Evolutionary conservation across 2,797 vertebrate species (phyloP), one percentile per base, ranked within the genome.

Genomic region (Acrossocheilus wenchowensis): DNA sequence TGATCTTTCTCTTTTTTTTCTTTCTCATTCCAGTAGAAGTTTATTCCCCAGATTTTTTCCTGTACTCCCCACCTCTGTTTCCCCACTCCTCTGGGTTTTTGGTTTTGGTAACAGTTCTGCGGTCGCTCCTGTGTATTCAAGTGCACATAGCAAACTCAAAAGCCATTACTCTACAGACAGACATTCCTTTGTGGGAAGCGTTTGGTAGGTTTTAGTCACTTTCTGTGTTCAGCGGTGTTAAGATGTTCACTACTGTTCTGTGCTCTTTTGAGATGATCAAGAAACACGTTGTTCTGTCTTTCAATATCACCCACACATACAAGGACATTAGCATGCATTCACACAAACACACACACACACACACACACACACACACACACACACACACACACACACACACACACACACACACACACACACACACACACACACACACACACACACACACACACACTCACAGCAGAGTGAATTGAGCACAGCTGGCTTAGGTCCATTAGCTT

Each of bases 1-100:
- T 94, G 92, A 90, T 92, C 92, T 92, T 94, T 91, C 90, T 91
- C 89, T 90, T 90, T 92, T 41, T 86, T 91, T 86, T 85, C 34
- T 89, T 17, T 54, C 91, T 90, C 84, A 80, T 86, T 86, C 84
- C 82, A 87, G 88, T 90, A 88, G 78, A 86, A 89, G 90, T 89
- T 90, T 84, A 87, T 73, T 88, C 91, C 41, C 82, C 80, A 69
- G 80, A 81, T 82, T 72, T 66, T 86, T 86, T 64, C 2, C 34
- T 60, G 4, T 43, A 14, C 30, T 84, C 86, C 84, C 34, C 19
- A 88, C 84, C 88, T 85, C 78, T 75, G 75, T 87, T 60, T 77
- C 3, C 81, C 80, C 68, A 79, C 26, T 79, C 72, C 68, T 81
- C 66, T 72, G 60, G 41, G 77, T 86, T 43, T 79, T 85, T 68